Conservation (phyloP, 1,140 invertebrate species). For the Meloidogyne floridensis region DNA sequence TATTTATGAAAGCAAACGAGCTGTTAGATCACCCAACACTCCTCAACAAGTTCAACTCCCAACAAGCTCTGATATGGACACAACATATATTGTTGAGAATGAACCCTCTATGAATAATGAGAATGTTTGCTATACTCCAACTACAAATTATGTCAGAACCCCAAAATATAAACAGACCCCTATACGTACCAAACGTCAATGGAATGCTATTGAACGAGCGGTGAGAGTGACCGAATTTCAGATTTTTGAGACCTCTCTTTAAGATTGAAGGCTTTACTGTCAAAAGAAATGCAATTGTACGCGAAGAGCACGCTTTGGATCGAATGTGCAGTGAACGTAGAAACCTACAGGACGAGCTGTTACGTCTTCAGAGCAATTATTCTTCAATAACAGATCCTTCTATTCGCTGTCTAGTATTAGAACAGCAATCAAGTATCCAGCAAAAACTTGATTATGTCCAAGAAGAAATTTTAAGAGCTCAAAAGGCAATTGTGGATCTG, state of each 20-base stretch:
- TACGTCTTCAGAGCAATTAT: not conserved
- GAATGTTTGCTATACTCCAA: not conserved
- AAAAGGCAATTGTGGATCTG: slow-evolving; percentile 12
- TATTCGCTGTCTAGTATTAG: not conserved
- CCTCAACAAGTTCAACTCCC: not conserved
- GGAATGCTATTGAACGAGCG: slow-evolving; percentile 1
- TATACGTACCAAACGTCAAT: slow-evolving; percentile 6
- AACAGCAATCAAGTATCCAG: not conserved
- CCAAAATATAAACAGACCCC: not conserved
- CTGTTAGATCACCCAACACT: not conserved
- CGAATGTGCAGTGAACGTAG: not conserved
- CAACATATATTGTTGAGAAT: not conserved
- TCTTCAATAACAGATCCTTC: not conserved
- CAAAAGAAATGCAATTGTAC: not conserved
- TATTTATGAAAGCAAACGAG: slow-evolving; percentile 5
- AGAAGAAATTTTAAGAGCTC: not conserved
- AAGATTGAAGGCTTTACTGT: not conserved
- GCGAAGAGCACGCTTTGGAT: not conserved
- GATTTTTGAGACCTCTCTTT: not conserved
- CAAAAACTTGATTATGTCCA: slow-evolving; percentile 9
- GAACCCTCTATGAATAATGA: not conserved
- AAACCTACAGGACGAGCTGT: not conserved
- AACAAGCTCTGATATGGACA: not conserved
- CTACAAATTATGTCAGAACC: not conserved
- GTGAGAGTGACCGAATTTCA: not conserved